Conservation (phyloP, 1,140 invertebrate genomes). For the Heliconius eleuchia region DNA sequence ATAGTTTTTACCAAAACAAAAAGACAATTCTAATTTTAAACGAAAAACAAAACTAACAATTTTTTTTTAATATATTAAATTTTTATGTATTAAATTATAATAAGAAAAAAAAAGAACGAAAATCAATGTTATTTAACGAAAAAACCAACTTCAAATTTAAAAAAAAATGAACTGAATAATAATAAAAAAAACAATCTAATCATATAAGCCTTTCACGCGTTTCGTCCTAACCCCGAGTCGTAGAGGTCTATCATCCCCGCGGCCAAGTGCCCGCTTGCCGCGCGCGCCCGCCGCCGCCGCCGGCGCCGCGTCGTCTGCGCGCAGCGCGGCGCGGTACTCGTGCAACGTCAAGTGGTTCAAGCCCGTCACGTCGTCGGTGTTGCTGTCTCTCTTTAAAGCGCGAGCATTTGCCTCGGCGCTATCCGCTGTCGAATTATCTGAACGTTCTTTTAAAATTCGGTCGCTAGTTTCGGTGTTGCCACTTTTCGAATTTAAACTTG, state of each 20-base stretch:
- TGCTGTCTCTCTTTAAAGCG: not conserved
- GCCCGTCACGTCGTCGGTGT: not conserved
- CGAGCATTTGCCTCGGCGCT: not conserved
- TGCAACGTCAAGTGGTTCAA: not conserved
- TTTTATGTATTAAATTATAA: too few species aligned
- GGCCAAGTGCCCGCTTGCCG: conserved; percentile 32
- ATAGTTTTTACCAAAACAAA: not conserved
- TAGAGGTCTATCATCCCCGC: conserved; percentile 28
- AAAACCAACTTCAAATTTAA: not conserved
- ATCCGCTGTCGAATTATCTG: not conserved
- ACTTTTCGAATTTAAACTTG: conserved; percentile 18
- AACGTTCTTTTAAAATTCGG: not conserved
- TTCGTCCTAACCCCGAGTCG: conserved; percentile 48
- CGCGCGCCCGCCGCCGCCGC: not conserved
- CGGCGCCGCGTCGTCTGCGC: not conserved
- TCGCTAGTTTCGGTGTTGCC: not conserved
- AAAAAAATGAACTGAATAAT: not conserved
- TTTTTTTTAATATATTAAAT: too few species aligned
- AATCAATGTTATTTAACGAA: not conserved
- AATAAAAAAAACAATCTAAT: not conserved
- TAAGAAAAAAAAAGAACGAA: too few species aligned
- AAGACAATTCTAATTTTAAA: not conserved
- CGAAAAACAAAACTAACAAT: not conserved
- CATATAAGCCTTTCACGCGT: conserved; percentile 35
- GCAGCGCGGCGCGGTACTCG: not conserved